Evolutionary conservation across 1,140 invertebrate genomes (phyloP).

Genomic region (Druon quercuslanigerum): DNA sequence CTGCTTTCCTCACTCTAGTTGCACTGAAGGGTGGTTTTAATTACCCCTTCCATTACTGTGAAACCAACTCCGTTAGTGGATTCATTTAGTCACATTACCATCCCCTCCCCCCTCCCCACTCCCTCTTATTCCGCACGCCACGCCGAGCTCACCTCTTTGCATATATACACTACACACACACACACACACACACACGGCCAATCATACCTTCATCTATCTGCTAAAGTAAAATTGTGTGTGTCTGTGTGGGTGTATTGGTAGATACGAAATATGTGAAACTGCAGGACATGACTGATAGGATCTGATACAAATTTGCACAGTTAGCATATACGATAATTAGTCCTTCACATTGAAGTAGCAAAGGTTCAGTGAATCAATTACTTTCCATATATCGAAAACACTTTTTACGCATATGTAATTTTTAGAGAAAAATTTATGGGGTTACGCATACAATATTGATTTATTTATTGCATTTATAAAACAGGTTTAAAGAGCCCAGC

Average conservation of each 20-base stretch:
- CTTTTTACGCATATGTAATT: too few species aligned
- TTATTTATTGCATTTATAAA: too few species aligned
- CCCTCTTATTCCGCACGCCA: conserved; percentile 14
- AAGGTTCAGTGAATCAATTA: conserved; percentile 4
- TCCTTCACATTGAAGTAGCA: not conserved
- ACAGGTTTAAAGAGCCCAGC: too few species aligned
- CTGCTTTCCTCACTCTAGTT: conserved; percentile 56
- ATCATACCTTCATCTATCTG: not conserved
- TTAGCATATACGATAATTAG: conserved; percentile 21
- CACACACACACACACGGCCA: conserved; percentile 7
- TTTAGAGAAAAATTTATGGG: too few species aligned
- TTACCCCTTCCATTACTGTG: conserved; percentile 65
- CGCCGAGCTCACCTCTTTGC: conserved; percentile 8
- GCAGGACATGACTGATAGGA: conserved; percentile 11
- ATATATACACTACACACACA: conserved; percentile 12
- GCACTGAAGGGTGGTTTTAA: conserved; percentile 65
- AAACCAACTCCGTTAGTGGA: conserved; percentile 67
- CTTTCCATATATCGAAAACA: not conserved
- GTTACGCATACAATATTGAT: too few species aligned
- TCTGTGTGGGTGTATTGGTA: not conserved
- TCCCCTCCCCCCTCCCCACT: conserved; percentile 39
- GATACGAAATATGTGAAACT: conserved; percentile 19
- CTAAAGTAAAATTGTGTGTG: not conserved
- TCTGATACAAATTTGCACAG: conserved; percentile 11
- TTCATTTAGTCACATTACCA: conserved; percentile 70